A percentile compares a stretch with the other conserved stretches of the same genome.
These are phyloP conservation scores for Electrona antarctica DNA, from an alignment of 2,113 vertebrate genomes.

Conservation along the genomic window DNA sequence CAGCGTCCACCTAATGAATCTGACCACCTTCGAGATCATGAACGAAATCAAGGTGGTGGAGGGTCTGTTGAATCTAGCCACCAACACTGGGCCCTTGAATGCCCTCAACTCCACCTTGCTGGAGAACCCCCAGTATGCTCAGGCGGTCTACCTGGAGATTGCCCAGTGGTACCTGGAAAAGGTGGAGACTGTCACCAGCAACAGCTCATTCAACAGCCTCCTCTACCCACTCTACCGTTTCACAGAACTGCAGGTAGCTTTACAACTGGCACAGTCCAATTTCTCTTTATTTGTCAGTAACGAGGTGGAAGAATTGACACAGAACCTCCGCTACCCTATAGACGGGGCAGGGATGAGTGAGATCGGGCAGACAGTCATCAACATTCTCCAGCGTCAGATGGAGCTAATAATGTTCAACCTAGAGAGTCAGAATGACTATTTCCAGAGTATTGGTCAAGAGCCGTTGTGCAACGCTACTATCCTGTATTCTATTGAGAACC, in stretches of 20 bases:
- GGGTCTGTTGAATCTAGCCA: conserved; percentile 55
- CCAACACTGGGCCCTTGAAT: conserved; percentile 41
- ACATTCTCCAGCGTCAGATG: conserved; percentile 46
- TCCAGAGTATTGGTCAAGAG: not conserved
- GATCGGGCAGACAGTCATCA: conserved; percentile 55
- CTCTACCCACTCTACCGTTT: conserved; percentile 60
- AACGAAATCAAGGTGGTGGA: conserved; percentile 70
- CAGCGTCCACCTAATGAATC: conserved; percentile 55
- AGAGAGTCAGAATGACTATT: conserved; percentile 44
- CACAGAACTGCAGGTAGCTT: conserved; percentile 61
- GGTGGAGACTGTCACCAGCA: conserved; percentile 66
- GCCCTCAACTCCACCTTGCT: conserved; percentile 47
- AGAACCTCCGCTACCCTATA: conserved; percentile 58
- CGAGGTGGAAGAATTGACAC: conserved; percentile 48
- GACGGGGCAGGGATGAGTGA: conserved; percentile 51
- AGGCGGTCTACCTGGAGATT: conserved; percentile 58
- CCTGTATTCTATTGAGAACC: conserved; percentile 32
- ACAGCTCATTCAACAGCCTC: conserved; percentile 50
- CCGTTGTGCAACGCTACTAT: conserved; percentile 36
- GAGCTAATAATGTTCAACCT: conserved; percentile 42
- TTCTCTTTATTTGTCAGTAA: conserved; percentile 50
- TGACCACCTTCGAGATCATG: conserved; percentile 62
- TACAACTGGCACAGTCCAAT: conserved; percentile 55
- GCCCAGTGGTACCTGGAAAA: conserved; percentile 72
- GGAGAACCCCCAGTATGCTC: conserved; percentile 32